Conservation (phyloP, 2,113 vertebrate genomes). For the Cavia aperea region DNA sequence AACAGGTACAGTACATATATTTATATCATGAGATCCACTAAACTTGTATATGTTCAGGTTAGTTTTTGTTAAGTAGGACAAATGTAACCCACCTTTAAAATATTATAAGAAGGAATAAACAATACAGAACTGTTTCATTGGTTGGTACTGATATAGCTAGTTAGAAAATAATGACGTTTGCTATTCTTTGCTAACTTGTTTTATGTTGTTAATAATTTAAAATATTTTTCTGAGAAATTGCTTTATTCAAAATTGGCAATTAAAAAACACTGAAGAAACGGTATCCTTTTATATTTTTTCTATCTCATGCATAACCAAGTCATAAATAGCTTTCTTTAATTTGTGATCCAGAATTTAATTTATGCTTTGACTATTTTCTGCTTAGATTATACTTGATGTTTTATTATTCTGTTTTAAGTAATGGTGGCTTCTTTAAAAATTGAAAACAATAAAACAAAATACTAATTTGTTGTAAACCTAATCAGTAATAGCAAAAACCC, state of each 20-base stretch:
- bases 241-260: conserved; percentile 36
- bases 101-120: conserved; percentile 45
- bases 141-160: conserved; percentile 47
- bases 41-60: background rate
- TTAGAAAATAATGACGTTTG: conserved; percentile 74
- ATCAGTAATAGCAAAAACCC: background rate
- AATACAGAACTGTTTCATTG: conserved; percentile 68
- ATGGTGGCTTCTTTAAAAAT: conserved; percentile 43
- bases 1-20: background rate
- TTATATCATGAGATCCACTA: background rate
- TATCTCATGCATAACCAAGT: conserved; percentile 8
- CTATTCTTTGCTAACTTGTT: conserved; percentile 72
- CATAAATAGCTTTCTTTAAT: background rate
- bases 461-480: conserved; percentile 4
- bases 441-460: background rate
- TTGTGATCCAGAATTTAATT: conserved; percentile 39
- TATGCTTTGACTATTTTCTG: conserved; percentile 38
- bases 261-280: conserved; percentile 69
- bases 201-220: conserved; percentile 29
- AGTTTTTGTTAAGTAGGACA: background rate
- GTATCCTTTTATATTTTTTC: conserved; percentile 70
- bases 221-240: conserved; percentile 55
- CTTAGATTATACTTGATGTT: conserved; percentile 18
- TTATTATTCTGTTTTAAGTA: conserved; percentile 40
- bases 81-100: conserved; percentile 45